phyloP scores from a whole-genome alignment of 2,888 invertebrate genomes.

The Oegoconia quadripuncta region DNA sequence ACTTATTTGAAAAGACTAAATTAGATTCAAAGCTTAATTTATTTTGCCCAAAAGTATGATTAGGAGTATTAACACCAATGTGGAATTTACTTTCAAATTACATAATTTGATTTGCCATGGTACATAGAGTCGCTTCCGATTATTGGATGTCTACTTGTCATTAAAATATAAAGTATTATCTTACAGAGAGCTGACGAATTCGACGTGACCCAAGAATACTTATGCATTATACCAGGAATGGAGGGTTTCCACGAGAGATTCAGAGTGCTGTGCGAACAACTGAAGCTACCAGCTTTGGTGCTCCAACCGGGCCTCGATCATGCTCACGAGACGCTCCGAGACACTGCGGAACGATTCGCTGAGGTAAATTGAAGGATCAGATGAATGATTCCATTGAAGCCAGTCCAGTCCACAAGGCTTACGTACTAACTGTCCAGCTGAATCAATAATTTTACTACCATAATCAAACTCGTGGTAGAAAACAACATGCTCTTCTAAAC shows the following conservation, averaged over 20 bases:
- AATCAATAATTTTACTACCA: too few species aligned
- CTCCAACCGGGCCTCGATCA: constrained; percentile 41
- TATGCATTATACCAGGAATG: constrained; percentile 43
- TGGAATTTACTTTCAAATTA: too few species aligned
- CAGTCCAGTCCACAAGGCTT: neutral
- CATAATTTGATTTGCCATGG: too few species aligned
- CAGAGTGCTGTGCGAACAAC: constrained; percentile 31
- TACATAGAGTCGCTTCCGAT: too few species aligned
- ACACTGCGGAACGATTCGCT: constrained; percentile 36
- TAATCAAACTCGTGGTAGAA: too few species aligned
- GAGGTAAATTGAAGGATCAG: constrained; percentile 23
- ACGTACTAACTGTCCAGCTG: neutral
- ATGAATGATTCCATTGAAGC: neutral
- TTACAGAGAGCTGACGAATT: constrained; percentile 25
- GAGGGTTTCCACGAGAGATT: constrained; percentile 42
- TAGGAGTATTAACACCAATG: too few species aligned
- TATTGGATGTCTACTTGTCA: too few species aligned
- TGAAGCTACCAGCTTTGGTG: constrained; percentile 38
- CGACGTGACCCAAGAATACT: constrained; percentile 21
- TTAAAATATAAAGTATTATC: neutral
- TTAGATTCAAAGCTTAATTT: too few species aligned
- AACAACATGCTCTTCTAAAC: too few species aligned
- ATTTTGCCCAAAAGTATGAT: too few species aligned
- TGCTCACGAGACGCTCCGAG: constrained; percentile 30
- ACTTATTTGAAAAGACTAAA: too few species aligned